Evolutionary conservation across 2,113 vertebrate genomes (phyloP), one percentile per base, ranked within the genome.

Genomic region (Rhabdornis inornatus): DNA sequence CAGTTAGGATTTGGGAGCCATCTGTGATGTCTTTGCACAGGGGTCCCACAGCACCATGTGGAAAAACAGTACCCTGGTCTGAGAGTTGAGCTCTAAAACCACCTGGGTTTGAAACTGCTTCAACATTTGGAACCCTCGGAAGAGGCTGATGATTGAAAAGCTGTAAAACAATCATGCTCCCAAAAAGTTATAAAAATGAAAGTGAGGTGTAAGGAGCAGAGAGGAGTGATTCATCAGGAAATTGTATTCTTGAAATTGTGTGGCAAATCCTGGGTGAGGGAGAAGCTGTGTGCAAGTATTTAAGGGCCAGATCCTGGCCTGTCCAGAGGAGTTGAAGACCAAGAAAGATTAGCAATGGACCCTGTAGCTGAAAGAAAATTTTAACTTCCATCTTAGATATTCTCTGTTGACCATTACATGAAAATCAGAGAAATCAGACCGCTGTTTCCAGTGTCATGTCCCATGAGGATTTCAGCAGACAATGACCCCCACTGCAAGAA

Each of bases 111-210:
- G 28, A 44, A 78, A 76, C 4, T 25, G 60, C 24, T 57, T 37
- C 44, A 24, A 55, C 19, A 4, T 55, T 39, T 83, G 50, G 10
- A 81, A 25, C n/a, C 28, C 61, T 69, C 55, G 37, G 74, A 87
- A 44, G 45, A 83, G 69, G 33, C 24, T 31, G 42, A 15, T 69
- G 66, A 25, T 31, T 89, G 87, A 76, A 78, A 79, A 65, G 66
- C 11, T 80, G 27, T 55, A 70, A 72, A 92, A 74, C 17, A 76
- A 52, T 39, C 23, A 20, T 24, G 30, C n/a, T 91, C 39, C 50
- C 57, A 33, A 61, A 79, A 84, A 79, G 39, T 60, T 79, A 89
- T 64, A 92, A 69, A 76, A 74, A 24, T 39, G 27, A 50, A 91
- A 94, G 57, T 49, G 61, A 75, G 15, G 22, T 20, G 3, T 57